Evolutionary conservation across 1,140 invertebrate genomes (phyloP).

Genomic region (Drosophila ironensis): DNA sequence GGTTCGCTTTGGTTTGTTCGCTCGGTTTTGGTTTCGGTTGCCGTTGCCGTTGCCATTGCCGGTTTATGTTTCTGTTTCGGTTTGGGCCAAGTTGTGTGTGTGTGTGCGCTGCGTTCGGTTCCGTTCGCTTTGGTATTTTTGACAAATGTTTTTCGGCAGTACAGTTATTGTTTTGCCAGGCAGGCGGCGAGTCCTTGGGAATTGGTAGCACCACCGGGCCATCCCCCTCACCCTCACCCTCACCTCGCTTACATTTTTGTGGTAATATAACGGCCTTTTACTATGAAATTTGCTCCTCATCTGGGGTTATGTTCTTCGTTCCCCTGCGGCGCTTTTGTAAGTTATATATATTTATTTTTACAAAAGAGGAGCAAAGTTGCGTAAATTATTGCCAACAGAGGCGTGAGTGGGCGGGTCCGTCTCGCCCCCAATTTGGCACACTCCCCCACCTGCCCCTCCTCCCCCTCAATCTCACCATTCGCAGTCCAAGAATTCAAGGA

Average conservation of each 20-base stretch:
- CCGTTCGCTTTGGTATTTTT: constrained; percentile 46
- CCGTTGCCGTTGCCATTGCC: too few species aligned
- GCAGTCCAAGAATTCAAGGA: constrained; percentile 1
- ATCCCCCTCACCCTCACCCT: neutral
- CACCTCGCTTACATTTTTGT: too few species aligned
- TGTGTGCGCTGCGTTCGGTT: neutral
- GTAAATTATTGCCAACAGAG: constrained; percentile 78
- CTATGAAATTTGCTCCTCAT: constrained; percentile 63
- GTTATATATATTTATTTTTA: constrained; percentile 69
- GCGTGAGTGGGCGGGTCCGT: constrained; percentile 56
- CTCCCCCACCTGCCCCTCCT: neutral
- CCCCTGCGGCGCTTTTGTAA: constrained; percentile 60
- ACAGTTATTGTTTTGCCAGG: constrained; percentile 65
- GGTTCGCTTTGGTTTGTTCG: constrained; percentile 31
- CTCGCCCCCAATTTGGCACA: neutral
- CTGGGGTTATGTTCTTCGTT: constrained; percentile 38
- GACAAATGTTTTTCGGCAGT: constrained; percentile 67
- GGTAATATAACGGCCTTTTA: constrained; percentile 74
- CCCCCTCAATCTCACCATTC: neutral
- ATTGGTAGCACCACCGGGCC: constrained; percentile 8
- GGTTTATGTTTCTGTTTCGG: neutral
- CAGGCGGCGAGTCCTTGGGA: constrained; percentile 13
- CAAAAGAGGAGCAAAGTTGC: constrained; percentile 79
- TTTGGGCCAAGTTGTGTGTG: neutral
- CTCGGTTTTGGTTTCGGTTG: constrained; percentile 1